phyloP scores from a whole-genome alignment of 2,797 vertebrate species.

The Microctenopoma steveboyesi region DNA sequence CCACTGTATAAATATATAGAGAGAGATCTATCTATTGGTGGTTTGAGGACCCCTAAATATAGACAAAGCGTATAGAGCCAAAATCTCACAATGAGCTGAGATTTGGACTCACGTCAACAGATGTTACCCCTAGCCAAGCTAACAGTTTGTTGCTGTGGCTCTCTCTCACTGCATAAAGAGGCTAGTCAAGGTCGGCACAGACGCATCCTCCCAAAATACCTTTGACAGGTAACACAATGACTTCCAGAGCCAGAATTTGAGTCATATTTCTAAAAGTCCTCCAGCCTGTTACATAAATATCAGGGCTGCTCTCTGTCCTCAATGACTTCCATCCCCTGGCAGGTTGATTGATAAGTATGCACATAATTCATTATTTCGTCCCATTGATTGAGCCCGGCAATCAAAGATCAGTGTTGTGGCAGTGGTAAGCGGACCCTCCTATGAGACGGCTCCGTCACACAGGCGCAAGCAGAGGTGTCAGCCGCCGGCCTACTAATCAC shows the following conservation, averaged over 20 bases:
- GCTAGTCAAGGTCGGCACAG: constrained; percentile 51
- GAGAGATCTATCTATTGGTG: too few relatives aligned
- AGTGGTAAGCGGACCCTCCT: constrained; percentile 64
- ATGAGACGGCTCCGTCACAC: constrained; percentile 56
- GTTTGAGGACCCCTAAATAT: too few relatives aligned
- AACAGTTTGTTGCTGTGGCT: constrained; percentile 14
- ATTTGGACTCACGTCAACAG: not conserved
- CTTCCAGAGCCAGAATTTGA: constrained; percentile 45
- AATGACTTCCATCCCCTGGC: constrained; percentile 25
- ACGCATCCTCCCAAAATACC: constrained; percentile 56
- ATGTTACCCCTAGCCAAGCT: constrained; percentile 23
- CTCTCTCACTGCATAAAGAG: constrained; percentile 13
- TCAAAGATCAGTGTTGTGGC: constrained; percentile 65
- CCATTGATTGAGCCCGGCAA: constrained; percentile 64
- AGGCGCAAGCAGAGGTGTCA: constrained; percentile 64
- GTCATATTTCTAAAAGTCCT: constrained; percentile 52
- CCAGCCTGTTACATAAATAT: constrained; percentile 52
- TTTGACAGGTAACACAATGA: constrained; percentile 56
- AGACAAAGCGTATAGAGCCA: too few relatives aligned
- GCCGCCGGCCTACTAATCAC: constrained; percentile 73
- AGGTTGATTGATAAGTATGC: constrained; percentile 63
- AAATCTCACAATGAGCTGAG: too few relatives aligned
- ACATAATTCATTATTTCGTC: constrained; percentile 70
- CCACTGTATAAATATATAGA: too few relatives aligned
- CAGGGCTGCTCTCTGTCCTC: constrained; percentile 41